A percentile compares a stretch with the other conserved stretches of the same genome.
Conservation (phyloP, 2,797 vertebrate genomes). For the Sebastes aleutianus region DNA sequence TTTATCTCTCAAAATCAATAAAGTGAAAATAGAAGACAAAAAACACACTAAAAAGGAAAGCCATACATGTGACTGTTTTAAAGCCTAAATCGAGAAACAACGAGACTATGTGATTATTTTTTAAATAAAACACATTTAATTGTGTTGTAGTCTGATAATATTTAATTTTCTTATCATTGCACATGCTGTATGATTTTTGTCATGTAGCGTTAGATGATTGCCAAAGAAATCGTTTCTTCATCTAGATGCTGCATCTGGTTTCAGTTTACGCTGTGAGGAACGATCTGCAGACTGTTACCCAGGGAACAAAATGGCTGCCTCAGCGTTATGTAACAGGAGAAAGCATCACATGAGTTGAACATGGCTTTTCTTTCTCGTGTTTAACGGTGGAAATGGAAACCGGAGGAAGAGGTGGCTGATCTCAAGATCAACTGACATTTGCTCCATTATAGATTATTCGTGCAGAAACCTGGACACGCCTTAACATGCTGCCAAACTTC, state of each 20-base stretch:
- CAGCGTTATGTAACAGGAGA: constrained; percentile 22
- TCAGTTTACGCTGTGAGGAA: constrained; percentile 10
- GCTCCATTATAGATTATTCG: not conserved
- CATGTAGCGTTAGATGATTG: not conserved
- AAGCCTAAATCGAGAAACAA: not conserved
- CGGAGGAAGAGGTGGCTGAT: not conserved
- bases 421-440: not conserved
- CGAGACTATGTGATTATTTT: not conserved
- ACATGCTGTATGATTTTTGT: not conserved
- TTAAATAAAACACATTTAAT: not conserved
- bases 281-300: not conserved
- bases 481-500: not conserved
- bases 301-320: constrained; percentile 51
- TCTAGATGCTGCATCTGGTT: not conserved
- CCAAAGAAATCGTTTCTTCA: not conserved
- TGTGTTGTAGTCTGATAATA: not conserved
- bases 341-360: constrained; percentile 1
- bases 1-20: not conserved
- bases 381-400: not conserved
- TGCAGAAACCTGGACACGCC: not conserved
- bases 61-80: not conserved
- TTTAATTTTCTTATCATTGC: not conserved
- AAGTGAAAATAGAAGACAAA: not conserved
- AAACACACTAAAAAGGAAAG: not conserved
- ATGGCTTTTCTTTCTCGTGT: not conserved